Conservation (phyloP, 2,888 invertebrate genomes). For the Eristalis tenax region DNA sequence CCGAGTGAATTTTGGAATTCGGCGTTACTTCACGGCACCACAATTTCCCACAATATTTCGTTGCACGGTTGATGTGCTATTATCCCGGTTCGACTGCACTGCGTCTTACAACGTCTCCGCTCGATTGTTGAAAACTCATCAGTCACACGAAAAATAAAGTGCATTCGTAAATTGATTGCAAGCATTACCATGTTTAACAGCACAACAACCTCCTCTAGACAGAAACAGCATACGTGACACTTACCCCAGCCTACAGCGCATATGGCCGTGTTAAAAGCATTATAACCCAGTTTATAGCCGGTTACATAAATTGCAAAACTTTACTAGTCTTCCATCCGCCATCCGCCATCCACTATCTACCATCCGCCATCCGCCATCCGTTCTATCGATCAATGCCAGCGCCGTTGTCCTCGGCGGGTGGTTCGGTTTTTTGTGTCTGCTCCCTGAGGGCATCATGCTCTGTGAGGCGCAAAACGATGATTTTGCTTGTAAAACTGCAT, state of each 20-base stretch:
- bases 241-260: background rate
- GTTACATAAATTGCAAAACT: slow-evolving; percentile 29
- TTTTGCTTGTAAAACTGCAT: slow-evolving; percentile 47
- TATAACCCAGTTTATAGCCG: background rate
- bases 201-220: background rate
- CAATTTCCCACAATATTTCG: too few species aligned
- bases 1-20: too few species aligned
- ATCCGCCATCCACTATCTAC: background rate
- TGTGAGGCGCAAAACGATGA: slow-evolving; percentile 46
- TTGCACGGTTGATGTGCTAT: too few species aligned
- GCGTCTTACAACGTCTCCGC: too few species aligned
- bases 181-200: background rate
- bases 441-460: slow-evolving; percentile 37
- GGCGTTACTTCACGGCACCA: too few species aligned
- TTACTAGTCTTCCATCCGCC: slow-evolving; percentile 2
- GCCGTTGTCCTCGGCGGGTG: slow-evolving; percentile 7
- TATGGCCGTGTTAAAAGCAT: background rate
- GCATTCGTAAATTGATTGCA: background rate
- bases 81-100: too few species aligned
- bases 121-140: too few species aligned
- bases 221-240: background rate
- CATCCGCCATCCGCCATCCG: slow-evolving; percentile 3
- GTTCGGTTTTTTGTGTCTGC: background rate
- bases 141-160: too few species aligned
- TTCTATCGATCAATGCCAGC: slow-evolving; percentile 47